phyloP scores from a whole-genome alignment of 2,113 vertebrate species.

The Acanthisitta chloris region DNA sequence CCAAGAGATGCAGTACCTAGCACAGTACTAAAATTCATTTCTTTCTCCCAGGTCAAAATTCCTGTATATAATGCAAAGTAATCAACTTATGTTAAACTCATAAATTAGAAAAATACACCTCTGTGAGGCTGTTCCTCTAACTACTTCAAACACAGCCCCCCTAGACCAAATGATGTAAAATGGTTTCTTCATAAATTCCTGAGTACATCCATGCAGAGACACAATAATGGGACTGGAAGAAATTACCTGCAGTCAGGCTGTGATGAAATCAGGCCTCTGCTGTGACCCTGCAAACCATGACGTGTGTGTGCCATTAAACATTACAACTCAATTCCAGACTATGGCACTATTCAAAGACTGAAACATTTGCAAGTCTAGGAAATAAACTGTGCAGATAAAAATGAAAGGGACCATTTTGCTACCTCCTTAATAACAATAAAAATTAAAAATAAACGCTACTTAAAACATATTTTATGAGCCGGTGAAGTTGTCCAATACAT shows the following conservation, averaged over 20 bases:
- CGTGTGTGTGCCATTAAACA: rapidly evolving
- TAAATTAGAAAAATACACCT: neutral
- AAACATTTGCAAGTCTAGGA: neutral
- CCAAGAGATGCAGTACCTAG: neutral
- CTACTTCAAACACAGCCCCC: neutral
- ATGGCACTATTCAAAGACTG: neutral
- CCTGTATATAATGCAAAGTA: neutral
- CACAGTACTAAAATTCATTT: neutral
- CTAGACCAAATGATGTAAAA: neutral
- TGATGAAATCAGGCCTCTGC: neutral
- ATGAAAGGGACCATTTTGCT: neutral
- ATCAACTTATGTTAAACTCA: neutral
- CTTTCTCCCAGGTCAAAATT: neutral
- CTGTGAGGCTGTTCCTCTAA: neutral
- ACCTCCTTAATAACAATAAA: neutral
- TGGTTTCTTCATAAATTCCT: neutral
- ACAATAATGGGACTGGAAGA: neutral
- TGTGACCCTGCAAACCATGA: neutral
- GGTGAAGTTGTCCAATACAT: neutral
- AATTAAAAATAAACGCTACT: neutral
- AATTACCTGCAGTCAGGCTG: neutral
- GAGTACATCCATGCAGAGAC: neutral
- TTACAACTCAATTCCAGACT: neutral
- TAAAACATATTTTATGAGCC: neutral
- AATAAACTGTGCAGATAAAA: neutral